Percentiles rank a stretch among this genome's conserved stretches.
Conservation (phyloP, 2,888 invertebrate genomes). For the Parnassius apollo region DNA sequence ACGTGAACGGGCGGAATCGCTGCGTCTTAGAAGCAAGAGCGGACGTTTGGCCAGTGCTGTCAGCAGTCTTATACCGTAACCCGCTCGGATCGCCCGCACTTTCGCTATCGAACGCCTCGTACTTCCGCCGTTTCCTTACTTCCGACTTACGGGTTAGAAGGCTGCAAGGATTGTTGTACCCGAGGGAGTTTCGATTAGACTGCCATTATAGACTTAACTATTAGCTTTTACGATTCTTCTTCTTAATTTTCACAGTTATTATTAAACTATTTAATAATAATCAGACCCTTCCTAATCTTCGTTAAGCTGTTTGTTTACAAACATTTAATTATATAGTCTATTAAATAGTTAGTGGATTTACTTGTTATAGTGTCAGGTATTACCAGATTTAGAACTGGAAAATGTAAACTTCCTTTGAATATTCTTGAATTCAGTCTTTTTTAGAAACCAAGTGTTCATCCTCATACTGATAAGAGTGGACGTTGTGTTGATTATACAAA, state of each 20-base stretch:
- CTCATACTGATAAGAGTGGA: no score
- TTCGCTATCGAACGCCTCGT: slow-evolving; percentile 61
- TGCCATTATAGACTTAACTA: not conserved
- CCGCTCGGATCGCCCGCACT: slow-evolving; percentile 65
- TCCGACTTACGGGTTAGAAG: slow-evolving; percentile 12
- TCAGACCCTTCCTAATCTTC: no score
- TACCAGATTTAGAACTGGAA: no score
- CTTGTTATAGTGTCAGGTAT: no score
- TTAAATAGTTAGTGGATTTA: no score
- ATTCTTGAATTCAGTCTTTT: no score
- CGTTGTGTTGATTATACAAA: no score
- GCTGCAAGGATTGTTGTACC: not conserved
- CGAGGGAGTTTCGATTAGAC: not conserved
- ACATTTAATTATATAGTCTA: no score
- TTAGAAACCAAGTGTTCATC: no score
- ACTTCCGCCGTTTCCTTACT: slow-evolving; percentile 48
- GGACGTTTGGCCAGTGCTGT: slow-evolving; percentile 33
- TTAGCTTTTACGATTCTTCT: not conserved
- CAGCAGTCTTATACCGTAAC: slow-evolving; percentile 64
- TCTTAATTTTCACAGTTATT: not conserved
- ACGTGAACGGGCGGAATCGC: slow-evolving; percentile 55
- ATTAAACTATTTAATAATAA: no score
- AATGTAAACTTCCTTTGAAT: no score
- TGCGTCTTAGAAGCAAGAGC: slow-evolving; percentile 34
- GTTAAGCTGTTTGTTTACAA: no score